These are phyloP conservation scores for Nothobranchius kuhntae DNA, from an alignment of 2,113 vertebrate genomes.

Conservation along the genomic window DNA sequence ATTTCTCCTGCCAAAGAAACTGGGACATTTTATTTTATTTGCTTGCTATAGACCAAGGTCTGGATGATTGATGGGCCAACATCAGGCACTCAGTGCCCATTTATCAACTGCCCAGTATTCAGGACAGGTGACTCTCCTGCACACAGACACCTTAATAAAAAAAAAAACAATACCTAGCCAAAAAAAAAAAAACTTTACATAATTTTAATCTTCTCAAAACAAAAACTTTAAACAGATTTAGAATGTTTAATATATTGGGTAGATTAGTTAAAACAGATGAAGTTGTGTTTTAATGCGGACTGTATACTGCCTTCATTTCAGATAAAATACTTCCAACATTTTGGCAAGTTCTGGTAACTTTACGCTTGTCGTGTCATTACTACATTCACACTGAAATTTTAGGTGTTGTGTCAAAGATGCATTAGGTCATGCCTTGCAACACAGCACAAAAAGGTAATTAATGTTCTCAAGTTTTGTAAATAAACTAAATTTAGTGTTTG, in stretches of 20 bases:
- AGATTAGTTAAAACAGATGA: slow-evolving; percentile 2
- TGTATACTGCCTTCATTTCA: no score
- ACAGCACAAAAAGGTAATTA: no score
- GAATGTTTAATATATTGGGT: not conserved
- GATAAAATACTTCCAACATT: no score
- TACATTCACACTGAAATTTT: no score
- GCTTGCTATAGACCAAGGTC: slow-evolving; percentile 69
- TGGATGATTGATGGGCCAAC: slow-evolving; percentile 67
- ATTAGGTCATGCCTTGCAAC: no score
- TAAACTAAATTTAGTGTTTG: no score
- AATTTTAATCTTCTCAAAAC: slow-evolving; percentile 2
- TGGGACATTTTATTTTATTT: slow-evolving; percentile 75
- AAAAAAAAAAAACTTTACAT: not conserved
- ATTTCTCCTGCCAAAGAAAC: slow-evolving; percentile 67
- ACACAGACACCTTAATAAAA: slow-evolving; percentile 14
- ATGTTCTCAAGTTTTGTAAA: no score
- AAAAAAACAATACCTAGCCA: not conserved
- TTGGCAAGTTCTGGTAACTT: no score
- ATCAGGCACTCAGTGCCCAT: slow-evolving; percentile 58
- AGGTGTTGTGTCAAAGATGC: no score
- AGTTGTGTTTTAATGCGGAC: no score
- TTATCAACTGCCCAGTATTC: slow-evolving; percentile 57
- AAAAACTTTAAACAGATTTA: not conserved
- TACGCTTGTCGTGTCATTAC: no score
- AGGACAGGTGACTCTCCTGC: slow-evolving; percentile 38